Evolutionary conservation across 64 coral and sea anemone species (phyloP), one percentile per base, ranked within the genome.

Genomic region (Trachythela sp.): DNA sequence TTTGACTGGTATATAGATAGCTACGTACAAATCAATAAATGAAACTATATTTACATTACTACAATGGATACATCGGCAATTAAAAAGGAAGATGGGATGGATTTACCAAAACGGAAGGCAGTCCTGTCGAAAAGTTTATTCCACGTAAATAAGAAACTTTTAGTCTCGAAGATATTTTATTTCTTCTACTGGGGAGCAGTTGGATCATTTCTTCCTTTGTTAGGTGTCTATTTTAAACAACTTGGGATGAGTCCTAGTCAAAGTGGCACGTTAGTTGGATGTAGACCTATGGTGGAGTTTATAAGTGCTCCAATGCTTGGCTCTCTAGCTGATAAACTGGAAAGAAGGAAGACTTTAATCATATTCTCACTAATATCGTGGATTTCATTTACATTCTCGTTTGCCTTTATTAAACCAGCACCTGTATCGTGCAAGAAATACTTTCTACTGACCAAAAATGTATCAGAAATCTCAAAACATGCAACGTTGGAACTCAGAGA

Each of bases 141-240:
- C 10, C 75, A 18, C 34, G 32, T 99, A 39, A 95, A 99, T 84
- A 91, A 83, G 48, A 94, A 91, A 22, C 86, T 99, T 17, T 80
- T 99, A 34, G 93, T 95, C 50, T 99, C 96, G 17, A 99, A 99
- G 76, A 39, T 95, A 30, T 99, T 99, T 87, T 99, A 99, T 89
- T 99, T 99, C 88, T 99, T 94, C 76, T 99, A 99, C 84, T 99
- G 96, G 96, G 96, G 96, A 91, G 96, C 96, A 36, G 93, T 99
- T 85, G 96, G 96, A 10, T 99, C 96, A 56, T 99, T 99, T 93
- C 94, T 99, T 36, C 96, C 96, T 42, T 91, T 99, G 54, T 91
- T 99, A 13, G 96, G 96, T 38, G 96, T 99, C 33, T 99, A 99
- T 77, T 99, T 99, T 41, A 99, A 99, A 87, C 96, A 99, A 70